Base-by-base conservation (phyloP, 2,113 vertebrate species). In the Channa maculata region DNA sequence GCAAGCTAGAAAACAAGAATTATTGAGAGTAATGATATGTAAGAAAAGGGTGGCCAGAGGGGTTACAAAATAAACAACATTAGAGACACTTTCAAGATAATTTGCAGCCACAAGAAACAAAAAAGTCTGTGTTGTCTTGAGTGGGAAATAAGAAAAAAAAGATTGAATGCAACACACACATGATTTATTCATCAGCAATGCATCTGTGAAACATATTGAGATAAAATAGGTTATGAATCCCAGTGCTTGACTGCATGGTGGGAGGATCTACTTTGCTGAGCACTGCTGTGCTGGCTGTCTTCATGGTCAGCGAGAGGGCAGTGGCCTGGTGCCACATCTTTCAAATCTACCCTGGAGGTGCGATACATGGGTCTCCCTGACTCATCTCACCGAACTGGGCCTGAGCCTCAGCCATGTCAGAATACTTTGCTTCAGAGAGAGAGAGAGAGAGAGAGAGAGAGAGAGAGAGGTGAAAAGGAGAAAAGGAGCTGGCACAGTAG, bases 281-380 rank as follows among this genome's bases (percentile, higher is more conserved):
- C 61, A 38, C 46, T 67, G 73, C 66, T 51, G 63, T 60, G 70
- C 49, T 50, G 46, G 69, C 52, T 44, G 43, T 81, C 59, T 83
- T 63, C 61, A 52, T 83, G 80, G 80, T 81, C 70, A 79, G 74
- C 3, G 13, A 76, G 73, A 79, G 68, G 83, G 60, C 70, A 78
- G 59, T 37, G 41, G 45, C 68, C 57, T 54, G 62, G 61, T 71
- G 77, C 60, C 80, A 65, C 60, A 49, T 64, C 65, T 79, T 80
- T 77, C 36, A 77, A 75, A 75, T 41, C 71, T 60, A 51, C 65
- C 77, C 61, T 46, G 46, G 57, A 77, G 54, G 58, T 70, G 50
- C 45, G 59, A 72, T 55, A 64, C 74, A 54, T 15, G 43, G n/a
- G 15, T 84, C 58, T 75, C 69, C 65, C 46, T 80, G 59, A 79